Conservation (phyloP, 53 echinoderm and acorn worm genomes). For the Astropecten irregularis region DNA sequence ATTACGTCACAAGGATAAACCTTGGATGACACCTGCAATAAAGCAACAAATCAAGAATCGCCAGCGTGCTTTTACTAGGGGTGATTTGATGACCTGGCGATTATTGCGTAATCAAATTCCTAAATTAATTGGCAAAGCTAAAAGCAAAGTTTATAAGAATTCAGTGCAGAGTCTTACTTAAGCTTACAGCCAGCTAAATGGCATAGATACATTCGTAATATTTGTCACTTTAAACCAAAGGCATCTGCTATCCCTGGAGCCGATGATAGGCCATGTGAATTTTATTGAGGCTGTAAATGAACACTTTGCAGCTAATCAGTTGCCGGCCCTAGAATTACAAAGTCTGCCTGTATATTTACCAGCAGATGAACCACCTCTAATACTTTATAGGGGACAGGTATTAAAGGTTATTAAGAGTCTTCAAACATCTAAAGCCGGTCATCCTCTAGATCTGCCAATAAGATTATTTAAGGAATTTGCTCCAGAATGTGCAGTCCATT, state of each 20-base stretch:
- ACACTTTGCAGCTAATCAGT: background rate
- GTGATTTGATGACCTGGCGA: too few species aligned
- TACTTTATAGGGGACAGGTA: background rate
- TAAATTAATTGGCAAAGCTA: background rate
- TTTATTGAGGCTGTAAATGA: background rate
- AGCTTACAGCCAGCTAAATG: background rate
- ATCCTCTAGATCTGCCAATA: conserved; percentile 1
- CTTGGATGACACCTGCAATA: too few species aligned
- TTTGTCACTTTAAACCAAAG: background rate
- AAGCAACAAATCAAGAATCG: too few species aligned
- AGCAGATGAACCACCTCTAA: background rate
- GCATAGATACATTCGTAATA: background rate
- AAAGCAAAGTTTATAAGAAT: background rate
- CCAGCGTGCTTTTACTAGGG: too few species aligned
- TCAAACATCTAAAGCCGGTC: background rate
- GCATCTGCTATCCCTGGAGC: background rate
- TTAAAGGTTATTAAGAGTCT: background rate
- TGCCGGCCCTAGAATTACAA: background rate
- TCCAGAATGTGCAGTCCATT: background rate
- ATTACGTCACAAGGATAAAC: too few species aligned
- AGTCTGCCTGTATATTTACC: background rate
- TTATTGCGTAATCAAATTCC: background rate
- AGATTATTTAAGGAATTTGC: conserved; percentile 7
- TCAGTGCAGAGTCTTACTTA: background rate
- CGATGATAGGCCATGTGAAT: background rate